Percentiles rank a stretch among this genome's conserved stretches.
Evolutionary conservation across 2,113 vertebrate species (phyloP).

Genomic region (Percopsis transmontana): DNA sequence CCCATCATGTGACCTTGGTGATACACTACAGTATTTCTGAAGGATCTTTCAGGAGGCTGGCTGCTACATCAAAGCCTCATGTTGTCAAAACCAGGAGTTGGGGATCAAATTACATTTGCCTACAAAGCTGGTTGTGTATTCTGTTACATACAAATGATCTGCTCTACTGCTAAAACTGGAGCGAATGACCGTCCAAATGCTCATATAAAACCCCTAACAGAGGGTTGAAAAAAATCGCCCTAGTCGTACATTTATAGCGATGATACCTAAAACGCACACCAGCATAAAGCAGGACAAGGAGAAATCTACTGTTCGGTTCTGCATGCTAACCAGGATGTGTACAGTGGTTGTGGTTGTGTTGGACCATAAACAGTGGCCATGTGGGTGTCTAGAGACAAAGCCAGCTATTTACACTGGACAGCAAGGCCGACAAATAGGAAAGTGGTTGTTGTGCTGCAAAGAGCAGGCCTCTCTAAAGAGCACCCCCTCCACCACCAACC

Average conservation of each 20-base stretch:
- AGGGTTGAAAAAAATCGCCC: neutral
- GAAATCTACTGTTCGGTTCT: neutral
- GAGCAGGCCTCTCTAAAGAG: constrained; percentile 1
- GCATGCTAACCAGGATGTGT: constrained; percentile 1
- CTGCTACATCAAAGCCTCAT: neutral
- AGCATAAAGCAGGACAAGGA: neutral
- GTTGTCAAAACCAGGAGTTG: neutral
- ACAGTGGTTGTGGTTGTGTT: constrained; percentile 41
- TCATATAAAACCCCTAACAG: too few species aligned
- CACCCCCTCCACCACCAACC: constrained; percentile 22
- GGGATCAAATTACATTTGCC: neutral
- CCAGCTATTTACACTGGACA: constrained; percentile 36
- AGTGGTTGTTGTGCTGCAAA: constrained; percentile 34
- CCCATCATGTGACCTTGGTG: neutral
- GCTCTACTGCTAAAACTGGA: too few species aligned
- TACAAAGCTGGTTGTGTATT: neutral
- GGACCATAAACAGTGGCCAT: constrained; percentile 50
- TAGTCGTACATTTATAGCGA: neutral
- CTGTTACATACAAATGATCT: neutral
- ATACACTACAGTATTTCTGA: constrained; percentile 5
- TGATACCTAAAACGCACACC: neutral
- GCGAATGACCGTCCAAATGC: too few species aligned
- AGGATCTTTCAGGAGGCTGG: neutral
- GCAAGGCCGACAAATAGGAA: constrained; percentile 25
- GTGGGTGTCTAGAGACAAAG: constrained; percentile 57